Evolutionary conservation across 2,797 vertebrate species (phyloP).

Genomic region (Botia kubotai): DNA sequence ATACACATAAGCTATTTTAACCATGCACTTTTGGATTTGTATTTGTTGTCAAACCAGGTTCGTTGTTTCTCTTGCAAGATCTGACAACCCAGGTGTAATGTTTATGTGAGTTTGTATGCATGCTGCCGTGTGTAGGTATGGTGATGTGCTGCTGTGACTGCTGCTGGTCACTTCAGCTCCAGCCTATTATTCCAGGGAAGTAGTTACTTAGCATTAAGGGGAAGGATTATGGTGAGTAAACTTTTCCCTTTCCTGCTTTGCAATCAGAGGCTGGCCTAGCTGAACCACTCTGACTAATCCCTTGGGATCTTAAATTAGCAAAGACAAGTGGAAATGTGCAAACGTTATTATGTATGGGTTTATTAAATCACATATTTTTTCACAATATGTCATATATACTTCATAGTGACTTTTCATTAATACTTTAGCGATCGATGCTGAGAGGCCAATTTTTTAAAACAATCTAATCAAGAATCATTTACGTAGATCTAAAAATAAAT

Average conservation of each 20-base stretch:
- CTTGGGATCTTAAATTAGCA: conserved; percentile 33
- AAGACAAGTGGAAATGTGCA: neutral
- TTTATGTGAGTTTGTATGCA: neutral
- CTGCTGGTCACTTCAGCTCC: neutral
- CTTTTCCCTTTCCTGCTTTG: conserved; percentile 51
- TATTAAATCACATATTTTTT: conserved; percentile 10
- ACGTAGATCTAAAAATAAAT: neutral
- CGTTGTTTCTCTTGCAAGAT: neutral
- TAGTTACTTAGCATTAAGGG: conserved; percentile 40
- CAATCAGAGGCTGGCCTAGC: conserved; percentile 34
- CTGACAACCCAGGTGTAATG: neutral
- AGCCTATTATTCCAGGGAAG: conserved; percentile 13
- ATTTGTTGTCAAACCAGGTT: neutral
- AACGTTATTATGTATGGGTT: neutral
- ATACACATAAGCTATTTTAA: too few species aligned
- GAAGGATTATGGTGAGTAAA: conserved; percentile 58
- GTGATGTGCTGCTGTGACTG: conserved; percentile 5
- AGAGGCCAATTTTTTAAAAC: neutral
- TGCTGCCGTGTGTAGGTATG: neutral
- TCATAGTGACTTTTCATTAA: neutral
- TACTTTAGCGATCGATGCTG: neutral
- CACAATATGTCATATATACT: neutral
- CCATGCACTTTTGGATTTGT: neutral
- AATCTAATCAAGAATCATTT: too few species aligned
- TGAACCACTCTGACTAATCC: conserved; percentile 44